Evolutionary conservation across 1,140 invertebrate species (phyloP).

Genomic region (Panonychus citri): DNA sequence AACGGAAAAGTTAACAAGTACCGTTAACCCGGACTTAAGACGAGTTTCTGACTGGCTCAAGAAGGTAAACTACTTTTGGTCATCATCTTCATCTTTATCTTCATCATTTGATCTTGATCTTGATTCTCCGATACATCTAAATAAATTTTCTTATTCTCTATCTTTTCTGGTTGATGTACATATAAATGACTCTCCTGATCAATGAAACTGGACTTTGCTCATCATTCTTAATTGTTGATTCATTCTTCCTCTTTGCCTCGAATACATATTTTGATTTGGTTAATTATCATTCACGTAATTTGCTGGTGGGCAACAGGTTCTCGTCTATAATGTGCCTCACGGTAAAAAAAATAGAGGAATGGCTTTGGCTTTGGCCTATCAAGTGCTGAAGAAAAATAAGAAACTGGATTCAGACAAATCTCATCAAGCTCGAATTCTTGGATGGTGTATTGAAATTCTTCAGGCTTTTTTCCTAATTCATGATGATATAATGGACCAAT

Average conservation of each 20-base stretch:
- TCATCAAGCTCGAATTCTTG: slow-evolving; percentile 52
- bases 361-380: slow-evolving; percentile 46
- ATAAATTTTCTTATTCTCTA: neutral
- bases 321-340: slow-evolving; percentile 29
- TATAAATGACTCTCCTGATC: too few species aligned
- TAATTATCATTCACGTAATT: too few species aligned
- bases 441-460: slow-evolving; percentile 78
- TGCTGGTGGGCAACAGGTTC: slow-evolving; percentile 19
- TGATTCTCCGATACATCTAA: too few species aligned
- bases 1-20: neutral
- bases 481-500: slow-evolving; percentile 79
- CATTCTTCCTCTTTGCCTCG: too few species aligned
- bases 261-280: too few species aligned
- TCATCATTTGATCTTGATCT: too few species aligned
- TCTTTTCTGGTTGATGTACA: too few species aligned
- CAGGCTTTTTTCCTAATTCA: slow-evolving; percentile 63
- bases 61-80: neutral
- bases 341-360: slow-evolving; percentile 42
- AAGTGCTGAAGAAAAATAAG: slow-evolving; percentile 32
- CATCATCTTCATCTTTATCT: too few species aligned
- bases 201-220: too few species aligned
- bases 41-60: neutral
- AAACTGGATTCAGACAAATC: slow-evolving; percentile 26
- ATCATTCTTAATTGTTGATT: too few species aligned
- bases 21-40: neutral